phyloP scores from a whole-genome alignment of 2,797 vertebrate genomes.

The Pelodytes ibericus region DNA sequence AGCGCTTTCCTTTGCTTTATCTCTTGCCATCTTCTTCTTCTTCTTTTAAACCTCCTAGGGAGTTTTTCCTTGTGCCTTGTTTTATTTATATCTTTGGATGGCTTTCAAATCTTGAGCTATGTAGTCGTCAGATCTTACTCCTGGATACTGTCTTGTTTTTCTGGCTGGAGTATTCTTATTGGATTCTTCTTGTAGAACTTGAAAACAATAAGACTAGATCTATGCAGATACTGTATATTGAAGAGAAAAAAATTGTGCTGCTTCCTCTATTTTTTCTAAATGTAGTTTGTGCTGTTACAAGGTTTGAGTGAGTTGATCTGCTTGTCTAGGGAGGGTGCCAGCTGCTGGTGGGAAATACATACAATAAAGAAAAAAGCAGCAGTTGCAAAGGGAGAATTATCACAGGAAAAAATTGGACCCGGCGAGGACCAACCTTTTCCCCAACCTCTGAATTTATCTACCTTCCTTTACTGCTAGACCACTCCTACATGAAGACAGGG shows the following conservation, averaged over 20 bases:
- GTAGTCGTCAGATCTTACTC: not conserved
- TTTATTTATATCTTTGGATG: not conserved
- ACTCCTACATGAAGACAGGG: slow-evolving; percentile 63
- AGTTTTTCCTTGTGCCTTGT: not conserved
- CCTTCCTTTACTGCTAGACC: slow-evolving; percentile 57
- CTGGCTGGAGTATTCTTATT: too few species aligned
- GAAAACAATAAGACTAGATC: not conserved
- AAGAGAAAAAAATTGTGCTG: not conserved
- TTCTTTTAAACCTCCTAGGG: not conserved
- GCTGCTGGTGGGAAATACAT: not conserved
- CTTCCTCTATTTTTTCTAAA: not conserved
- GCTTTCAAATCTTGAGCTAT: not conserved
- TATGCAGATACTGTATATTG: not conserved
- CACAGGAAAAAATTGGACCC: slow-evolving; percentile 71
- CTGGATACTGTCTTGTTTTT: not conserved
- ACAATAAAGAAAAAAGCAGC: not conserved
- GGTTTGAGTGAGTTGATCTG: not conserved
- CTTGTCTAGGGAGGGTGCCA: not conserved
- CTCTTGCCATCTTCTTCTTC: slow-evolving; percentile 78
- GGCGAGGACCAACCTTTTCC: slow-evolving; percentile 21
- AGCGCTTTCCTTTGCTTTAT: slow-evolving; percentile 84
- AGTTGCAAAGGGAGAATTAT: not conserved
- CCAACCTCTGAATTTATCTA: slow-evolving; percentile 68
- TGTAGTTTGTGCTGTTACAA: not conserved
- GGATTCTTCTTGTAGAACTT: too few species aligned